These are phyloP conservation scores for Aurelia aurita complex sp. Pacific DNA, from an alignment of 30 jellyfish, hydroid and myxozoan species.

Conservation along the genomic window DNA sequence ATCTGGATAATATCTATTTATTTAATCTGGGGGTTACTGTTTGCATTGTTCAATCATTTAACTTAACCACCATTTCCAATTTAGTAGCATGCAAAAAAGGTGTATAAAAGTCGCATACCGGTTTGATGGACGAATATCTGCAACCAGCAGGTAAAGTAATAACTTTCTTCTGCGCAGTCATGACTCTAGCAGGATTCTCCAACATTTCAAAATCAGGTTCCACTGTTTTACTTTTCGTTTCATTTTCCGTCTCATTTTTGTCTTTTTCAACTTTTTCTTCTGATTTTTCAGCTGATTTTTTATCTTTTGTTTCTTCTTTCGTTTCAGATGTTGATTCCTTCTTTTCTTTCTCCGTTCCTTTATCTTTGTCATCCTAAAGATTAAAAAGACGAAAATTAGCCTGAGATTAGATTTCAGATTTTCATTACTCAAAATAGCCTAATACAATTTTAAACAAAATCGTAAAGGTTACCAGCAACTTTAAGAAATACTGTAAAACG, in stretches of 20 bases:
- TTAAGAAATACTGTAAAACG: too few species aligned
- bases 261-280: slow-evolving; percentile 63
- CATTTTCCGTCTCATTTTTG: slow-evolving; percentile 49
- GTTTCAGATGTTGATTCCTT: slow-evolving; percentile 56
- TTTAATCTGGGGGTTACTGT: too few species aligned
- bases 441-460: too few species aligned
- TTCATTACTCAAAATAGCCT: too few species aligned
- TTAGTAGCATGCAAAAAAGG: too few species aligned
- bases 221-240: slow-evolving; percentile 37
- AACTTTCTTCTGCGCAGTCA: slow-evolving; percentile 89
- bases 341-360: slow-evolving; percentile 62
- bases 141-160: slow-evolving; percentile 55
- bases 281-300: slow-evolving; percentile 25
- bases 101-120: slow-evolving; percentile 49
- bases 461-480: too few species aligned
- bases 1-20: too few species aligned
- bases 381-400: background rate
- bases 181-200: slow-evolving; percentile 98
- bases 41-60: too few species aligned
- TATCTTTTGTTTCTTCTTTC: slow-evolving; percentile 34
- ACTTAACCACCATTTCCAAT: too few species aligned
- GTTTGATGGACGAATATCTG: slow-evolving; percentile 82
- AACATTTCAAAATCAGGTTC: slow-evolving; percentile 93
- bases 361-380: slow-evolving; percentile 70
- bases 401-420: too few species aligned